Evolutionary conservation across 2,888 invertebrate genomes (phyloP), one percentile per base, ranked within the genome.

Genomic region (Emesis furor): DNA sequence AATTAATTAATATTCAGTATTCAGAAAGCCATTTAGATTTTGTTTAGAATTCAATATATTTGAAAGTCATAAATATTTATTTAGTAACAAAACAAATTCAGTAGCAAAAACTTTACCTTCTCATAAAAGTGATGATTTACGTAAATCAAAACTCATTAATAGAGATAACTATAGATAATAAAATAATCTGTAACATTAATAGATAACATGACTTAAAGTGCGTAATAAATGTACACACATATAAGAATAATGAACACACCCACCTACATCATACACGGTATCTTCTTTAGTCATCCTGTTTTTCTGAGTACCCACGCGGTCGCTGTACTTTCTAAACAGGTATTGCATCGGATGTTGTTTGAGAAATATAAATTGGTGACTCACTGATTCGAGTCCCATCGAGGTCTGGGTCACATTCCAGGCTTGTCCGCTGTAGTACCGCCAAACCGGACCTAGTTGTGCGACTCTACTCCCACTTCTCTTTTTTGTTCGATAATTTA

Each of bases 381-480:
- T 96, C 96, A 96, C 93, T 92, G 90, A 89, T 88, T 92, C 92
- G 92, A 92, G 92, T 94, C 94, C 94, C 94, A 91, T 91, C 91
- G 94, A 92, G 93, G 94, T 95, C 94, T 96, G 96, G 96, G 96
- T 96, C 95, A 95, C 96, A 96, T 96, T 96, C 96, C 96, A 93
- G 93, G 87, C 91, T 85, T 81, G 87, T 79, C 88, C 89, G 90
- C 87, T 85, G 86, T 83, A 83, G 65, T 67, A 76, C 86, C 86
- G 85, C 88, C 88, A 91, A 92, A 92, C 92, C 92, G 92, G 92
- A 91, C 91, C 88, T 88, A 86, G 89, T 85, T 85, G 82, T 80
- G 82, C 87, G 88, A 85, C 86, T 86, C 73, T 76, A 78, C 79
- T 6, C n/a, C 5, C n/a, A 51, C 51, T n/a, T 14, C n/a, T 76